Conservation (phyloP, 2,888 invertebrate species). For the Pediacus dermestoides region DNA sequence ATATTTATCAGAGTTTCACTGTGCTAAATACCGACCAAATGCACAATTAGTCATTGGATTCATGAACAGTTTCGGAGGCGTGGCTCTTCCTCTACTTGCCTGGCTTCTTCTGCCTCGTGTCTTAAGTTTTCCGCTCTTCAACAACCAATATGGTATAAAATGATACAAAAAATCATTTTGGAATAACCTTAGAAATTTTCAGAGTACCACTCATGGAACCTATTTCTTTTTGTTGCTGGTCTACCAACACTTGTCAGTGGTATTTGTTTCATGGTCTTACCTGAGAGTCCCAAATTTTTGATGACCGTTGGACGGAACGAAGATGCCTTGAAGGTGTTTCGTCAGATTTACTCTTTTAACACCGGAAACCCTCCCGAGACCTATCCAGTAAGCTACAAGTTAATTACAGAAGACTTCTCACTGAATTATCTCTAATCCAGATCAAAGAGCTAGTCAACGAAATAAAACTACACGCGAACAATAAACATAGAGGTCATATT, state of each 20-base stretch:
- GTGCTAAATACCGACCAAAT: constrained; percentile 58
- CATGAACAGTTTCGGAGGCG: constrained; percentile 59
- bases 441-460: constrained; percentile 46
- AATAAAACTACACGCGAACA: constrained; percentile 36
- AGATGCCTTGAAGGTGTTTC: constrained; percentile 62
- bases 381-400: constrained; percentile 62
- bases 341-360: constrained; percentile 62
- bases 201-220: constrained; percentile 62
- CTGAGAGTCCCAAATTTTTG: constrained; percentile 77
- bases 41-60: constrained; percentile 62
- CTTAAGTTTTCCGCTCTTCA: constrained; percentile 47
- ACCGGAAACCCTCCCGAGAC: constrained; percentile 58
- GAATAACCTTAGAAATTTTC: too few species aligned
- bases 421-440: constrained; percentile 31
- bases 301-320: constrained; percentile 64
- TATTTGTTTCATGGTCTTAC: constrained; percentile 57
- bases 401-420: not conserved
- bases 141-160: not conserved
- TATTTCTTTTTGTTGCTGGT: constrained; percentile 58
- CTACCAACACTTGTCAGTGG: constrained; percentile 66
- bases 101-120: constrained; percentile 65
- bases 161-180: too few species aligned
- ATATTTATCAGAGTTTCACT: constrained; percentile 69
- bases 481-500: constrained; percentile 35
- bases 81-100: constrained; percentile 63